These are phyloP conservation scores for Antigone vipio DNA, from an alignment of 2,113 vertebrate species.

Conservation along the genomic window DNA sequence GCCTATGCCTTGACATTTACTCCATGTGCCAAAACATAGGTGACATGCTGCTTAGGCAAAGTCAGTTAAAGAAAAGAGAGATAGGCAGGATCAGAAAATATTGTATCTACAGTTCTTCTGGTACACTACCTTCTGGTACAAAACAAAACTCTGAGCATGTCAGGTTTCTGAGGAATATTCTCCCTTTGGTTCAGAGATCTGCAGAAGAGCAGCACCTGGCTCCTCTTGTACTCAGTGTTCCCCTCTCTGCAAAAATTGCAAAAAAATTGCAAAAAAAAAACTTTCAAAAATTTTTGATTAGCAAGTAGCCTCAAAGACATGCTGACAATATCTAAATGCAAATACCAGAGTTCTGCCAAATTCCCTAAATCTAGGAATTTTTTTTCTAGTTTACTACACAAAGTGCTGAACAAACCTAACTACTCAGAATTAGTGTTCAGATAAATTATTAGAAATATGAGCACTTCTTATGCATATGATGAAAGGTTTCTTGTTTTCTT, in stretches of 20 bases:
- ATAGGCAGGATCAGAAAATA: neutral
- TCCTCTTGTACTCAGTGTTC: neutral
- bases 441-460: neutral
- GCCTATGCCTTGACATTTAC: neutral
- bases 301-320: neutral
- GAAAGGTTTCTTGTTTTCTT: fast-evolving
- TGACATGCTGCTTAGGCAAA: neutral
- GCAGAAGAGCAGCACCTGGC: neutral
- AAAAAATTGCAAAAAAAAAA: neutral
- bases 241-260: neutral
- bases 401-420: neutral
- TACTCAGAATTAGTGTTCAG: neutral
- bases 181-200: neutral
- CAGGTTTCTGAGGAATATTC: neutral
- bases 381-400: neutral
- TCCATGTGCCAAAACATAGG: neutral
- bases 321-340: neutral
- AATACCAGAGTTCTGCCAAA: neutral
- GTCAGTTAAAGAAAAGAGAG: neutral
- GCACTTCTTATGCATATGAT: neutral
- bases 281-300: neutral
- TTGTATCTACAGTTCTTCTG: neutral
- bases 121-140: neutral
- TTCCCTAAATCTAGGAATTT: fast-evolving
- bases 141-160: neutral